These are phyloP conservation scores for Drosophila parabipectinata DNA, from an alignment of 1,140 invertebrate species.

Conservation along the genomic window DNA sequence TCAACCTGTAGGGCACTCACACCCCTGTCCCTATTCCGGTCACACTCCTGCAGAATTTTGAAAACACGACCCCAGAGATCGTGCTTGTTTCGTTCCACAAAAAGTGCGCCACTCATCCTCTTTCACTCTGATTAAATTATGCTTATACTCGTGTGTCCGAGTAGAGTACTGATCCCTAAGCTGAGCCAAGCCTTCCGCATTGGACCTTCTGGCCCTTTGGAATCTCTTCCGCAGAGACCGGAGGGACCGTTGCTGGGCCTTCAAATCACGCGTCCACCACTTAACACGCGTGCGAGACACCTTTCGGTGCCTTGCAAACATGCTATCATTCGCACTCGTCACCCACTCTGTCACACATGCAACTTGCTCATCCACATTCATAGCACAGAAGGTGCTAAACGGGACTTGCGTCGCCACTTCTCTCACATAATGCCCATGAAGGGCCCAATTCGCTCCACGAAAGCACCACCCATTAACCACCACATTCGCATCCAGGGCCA, in stretches of 20 bases:
- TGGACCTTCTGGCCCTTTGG: neutral
- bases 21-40: neutral
- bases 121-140: no score
- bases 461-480: neutral
- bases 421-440: neutral
- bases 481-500: neutral
- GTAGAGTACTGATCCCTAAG: neutral
- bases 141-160: neutral
- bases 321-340: neutral
- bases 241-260: no score
- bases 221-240: no score
- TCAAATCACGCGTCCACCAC: no score
- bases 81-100: no score
- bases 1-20: neutral
- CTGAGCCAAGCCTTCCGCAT: neutral
- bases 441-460: neutral
- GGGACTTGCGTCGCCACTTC: slow-evolving; percentile 7
- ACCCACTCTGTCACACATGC: neutral
- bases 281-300: no score
- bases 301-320: no score
- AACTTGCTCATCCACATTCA: neutral
- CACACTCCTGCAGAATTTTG: neutral
- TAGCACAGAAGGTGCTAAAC: neutral
- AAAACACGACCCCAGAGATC: no score
- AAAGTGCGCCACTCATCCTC: no score